These are phyloP conservation scores for Eueides isabella DNA, from an alignment of 1,140 invertebrate genomes.

Conservation along the genomic window DNA sequence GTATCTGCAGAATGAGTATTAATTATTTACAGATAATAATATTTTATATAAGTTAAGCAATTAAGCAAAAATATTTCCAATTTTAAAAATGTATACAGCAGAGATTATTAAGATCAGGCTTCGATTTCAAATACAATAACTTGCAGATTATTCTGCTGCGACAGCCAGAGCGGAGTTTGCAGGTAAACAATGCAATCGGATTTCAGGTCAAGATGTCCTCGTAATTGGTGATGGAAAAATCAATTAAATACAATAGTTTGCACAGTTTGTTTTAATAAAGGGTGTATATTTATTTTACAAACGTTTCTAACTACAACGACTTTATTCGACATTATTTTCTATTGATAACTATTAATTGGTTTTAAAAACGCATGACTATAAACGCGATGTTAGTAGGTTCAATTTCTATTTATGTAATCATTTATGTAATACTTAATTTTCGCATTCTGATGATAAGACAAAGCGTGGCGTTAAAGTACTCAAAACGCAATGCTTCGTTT, in stretches of 20 bases:
- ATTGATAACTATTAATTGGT: too few species aligned
- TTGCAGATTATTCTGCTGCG: slow-evolving; percentile 37
- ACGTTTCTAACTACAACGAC: not conserved
- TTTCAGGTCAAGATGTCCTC: slow-evolving; percentile 35
- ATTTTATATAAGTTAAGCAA: not conserved
- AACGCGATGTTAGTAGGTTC: too few species aligned
- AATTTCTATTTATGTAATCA: too few species aligned
- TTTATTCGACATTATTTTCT: not conserved
- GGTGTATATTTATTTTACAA: not conserved
- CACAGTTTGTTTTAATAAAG: not conserved
- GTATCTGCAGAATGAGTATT: too few species aligned
- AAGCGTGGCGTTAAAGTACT: too few species aligned
- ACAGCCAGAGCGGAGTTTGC: slow-evolving; percentile 28
- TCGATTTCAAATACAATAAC: slow-evolving; percentile 38
- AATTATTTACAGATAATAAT: too few species aligned
- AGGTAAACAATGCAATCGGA: slow-evolving; percentile 36
- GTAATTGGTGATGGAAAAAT: slow-evolving; percentile 35
- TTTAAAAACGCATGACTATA: too few species aligned
- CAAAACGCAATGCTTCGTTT: too few species aligned
- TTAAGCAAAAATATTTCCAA: not conserved
- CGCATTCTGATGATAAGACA: too few species aligned
- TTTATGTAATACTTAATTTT: too few species aligned
- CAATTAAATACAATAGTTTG: slow-evolving; percentile 17
- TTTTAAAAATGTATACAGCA: not conserved
- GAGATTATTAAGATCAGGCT: slow-evolving; percentile 20